phyloP scores from a whole-genome alignment of 2,888 invertebrate genomes.

The Spicauda simplicius region DNA sequence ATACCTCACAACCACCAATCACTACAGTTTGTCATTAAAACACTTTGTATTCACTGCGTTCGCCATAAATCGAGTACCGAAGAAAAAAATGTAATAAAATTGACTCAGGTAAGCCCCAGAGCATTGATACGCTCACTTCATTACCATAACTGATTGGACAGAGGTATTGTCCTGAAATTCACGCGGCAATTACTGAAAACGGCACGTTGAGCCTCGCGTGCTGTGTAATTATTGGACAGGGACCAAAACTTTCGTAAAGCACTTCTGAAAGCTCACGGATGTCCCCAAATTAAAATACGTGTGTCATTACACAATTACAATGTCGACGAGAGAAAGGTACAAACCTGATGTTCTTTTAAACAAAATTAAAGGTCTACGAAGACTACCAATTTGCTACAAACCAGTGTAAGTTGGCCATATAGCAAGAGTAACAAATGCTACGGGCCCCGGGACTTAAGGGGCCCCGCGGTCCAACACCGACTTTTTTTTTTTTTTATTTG shows the following conservation, averaged over 20 bases:
- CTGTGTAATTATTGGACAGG: conserved; percentile 60
- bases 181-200: conserved; percentile 53
- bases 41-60: conserved; percentile 18
- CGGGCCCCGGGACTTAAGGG: too few relatives aligned
- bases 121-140: conserved; percentile 63
- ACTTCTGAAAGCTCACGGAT: conserved; percentile 41
- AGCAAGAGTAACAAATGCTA: too few relatives aligned
- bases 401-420: too few relatives aligned
- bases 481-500: too few relatives aligned
- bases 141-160: conserved; percentile 79
- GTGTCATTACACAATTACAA: too few relatives aligned
- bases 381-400: too few relatives aligned
- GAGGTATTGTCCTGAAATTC: conserved; percentile 57
- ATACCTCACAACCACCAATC: conserved; percentile 10
- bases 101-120: conserved; percentile 37
- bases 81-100: conserved; percentile 35
- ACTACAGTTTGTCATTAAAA: conserved; percentile 4
- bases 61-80: conserved; percentile 29
- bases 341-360: too few relatives aligned
- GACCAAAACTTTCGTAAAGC: conserved; percentile 62
- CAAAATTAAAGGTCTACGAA: too few relatives aligned
- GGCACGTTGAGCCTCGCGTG: conserved; percentile 44
- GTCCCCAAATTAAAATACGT: conserved; percentile 60
- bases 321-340: too few relatives aligned
- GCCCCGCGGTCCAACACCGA: too few relatives aligned